Conservation (phyloP, 1,140 invertebrate genomes). For the Listronotus bonariensis region DNA sequence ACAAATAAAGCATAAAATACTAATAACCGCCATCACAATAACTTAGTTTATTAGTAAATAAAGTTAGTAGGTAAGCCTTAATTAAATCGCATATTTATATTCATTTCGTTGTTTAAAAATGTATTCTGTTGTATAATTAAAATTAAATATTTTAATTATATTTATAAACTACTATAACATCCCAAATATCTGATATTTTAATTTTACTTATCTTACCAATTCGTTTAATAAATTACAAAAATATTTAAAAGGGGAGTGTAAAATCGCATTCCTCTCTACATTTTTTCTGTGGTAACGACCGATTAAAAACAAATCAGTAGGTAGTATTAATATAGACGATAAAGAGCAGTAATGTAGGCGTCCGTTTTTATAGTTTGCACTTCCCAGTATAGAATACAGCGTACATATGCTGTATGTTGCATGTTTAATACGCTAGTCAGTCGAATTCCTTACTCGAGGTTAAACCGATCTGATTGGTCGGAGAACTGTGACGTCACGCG, state of each 20-base stretch:
- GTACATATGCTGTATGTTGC: slow-evolving; percentile 26
- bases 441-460: slow-evolving; percentile 42
- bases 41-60: too few species aligned
- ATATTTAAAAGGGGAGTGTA: slow-evolving; percentile 23
- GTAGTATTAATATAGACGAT: slow-evolving; percentile 36
- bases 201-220: too few species aligned
- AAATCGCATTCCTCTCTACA: slow-evolving; percentile 25
- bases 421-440: slow-evolving; percentile 41
- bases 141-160: too few species aligned
- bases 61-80: too few species aligned
- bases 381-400: slow-evolving; percentile 27
- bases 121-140: too few species aligned
- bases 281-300: slow-evolving; percentile 36
- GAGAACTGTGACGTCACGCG: slow-evolving; percentile 37
- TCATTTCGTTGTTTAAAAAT: too few species aligned
- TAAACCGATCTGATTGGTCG: slow-evolving; percentile 38
- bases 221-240: not conserved
- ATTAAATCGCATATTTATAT: too few species aligned
- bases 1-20: too few species aligned
- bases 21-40: too few species aligned
- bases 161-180: too few species aligned
- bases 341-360: slow-evolving; percentile 34
- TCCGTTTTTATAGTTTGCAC: slow-evolving; percentile 35
- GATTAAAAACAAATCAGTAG: slow-evolving; percentile 37
- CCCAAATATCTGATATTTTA: too few species aligned